Evolutionary conservation across 2,113 vertebrate species (phyloP).

Genomic region (Desmodus rotundus): DNA sequence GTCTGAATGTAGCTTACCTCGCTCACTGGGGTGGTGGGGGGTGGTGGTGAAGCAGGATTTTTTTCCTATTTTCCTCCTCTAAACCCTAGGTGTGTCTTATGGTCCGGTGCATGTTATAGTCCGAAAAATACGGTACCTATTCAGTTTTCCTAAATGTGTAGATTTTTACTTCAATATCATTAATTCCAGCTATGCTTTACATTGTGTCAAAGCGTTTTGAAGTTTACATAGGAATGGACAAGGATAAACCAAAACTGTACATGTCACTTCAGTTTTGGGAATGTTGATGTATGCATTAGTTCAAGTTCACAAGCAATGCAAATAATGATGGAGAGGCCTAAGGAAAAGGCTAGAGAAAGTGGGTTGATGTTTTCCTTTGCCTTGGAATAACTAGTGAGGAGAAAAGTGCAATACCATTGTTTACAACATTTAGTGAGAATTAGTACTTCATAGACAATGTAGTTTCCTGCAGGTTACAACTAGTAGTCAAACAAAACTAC

Average conservation of each 20-base stretch:
- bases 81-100: no score
- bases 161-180: background rate
- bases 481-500: background rate
- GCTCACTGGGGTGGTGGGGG: no score
- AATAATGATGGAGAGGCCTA: background rate
- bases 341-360: background rate
- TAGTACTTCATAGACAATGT: background rate
- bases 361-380: background rate
- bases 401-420: background rate
- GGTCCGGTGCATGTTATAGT: no score
- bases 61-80: no score
- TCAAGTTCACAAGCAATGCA: background rate
- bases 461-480: background rate
- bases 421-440: background rate
- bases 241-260: background rate
- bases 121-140: no score
- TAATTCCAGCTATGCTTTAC: constrained; percentile 11
- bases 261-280: background rate
- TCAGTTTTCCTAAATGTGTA: background rate
- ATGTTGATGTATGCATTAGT: background rate
- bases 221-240: background rate
- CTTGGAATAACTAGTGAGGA: background rate
- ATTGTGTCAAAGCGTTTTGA: background rate
- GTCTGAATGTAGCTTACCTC: no score
- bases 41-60: no score